Evolutionary conservation across 2,888 invertebrate genomes (phyloP).

Genomic region (Punctoribates punctum): DNA sequence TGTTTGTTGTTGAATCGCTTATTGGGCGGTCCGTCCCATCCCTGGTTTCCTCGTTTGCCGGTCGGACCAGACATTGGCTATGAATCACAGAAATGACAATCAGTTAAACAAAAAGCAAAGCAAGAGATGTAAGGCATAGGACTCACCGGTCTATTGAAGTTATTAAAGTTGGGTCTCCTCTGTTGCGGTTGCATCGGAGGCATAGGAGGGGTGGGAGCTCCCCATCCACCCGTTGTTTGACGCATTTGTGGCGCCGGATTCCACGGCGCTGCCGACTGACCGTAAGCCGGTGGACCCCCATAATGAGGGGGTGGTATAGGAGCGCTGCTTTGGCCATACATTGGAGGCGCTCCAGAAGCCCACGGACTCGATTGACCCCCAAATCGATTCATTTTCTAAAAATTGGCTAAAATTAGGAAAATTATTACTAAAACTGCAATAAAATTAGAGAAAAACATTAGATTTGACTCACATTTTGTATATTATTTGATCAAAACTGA

Average conservation of each 20-base stretch:
- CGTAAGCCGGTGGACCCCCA: constrained; percentile 20
- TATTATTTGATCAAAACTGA: too few relatives aligned
- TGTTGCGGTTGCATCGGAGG: not conserved
- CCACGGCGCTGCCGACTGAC: constrained; percentile 23
- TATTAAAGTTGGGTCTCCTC: not conserved
- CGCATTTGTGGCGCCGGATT: constrained; percentile 23
- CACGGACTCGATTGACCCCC: constrained; percentile 33
- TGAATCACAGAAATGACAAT: not conserved
- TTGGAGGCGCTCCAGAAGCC: constrained; percentile 38
- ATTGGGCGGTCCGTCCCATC: constrained; percentile 33
- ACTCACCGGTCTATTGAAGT: constrained; percentile 9
- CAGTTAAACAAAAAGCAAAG: not conserved
- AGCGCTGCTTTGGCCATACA: constrained; percentile 25
- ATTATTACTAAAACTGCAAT: too few relatives aligned
- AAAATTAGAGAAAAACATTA: too few relatives aligned
- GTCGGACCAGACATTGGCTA: constrained; percentile 32
- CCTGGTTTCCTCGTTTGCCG: constrained; percentile 19
- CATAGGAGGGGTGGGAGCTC: not conserved
- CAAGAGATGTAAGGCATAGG: not conserved
- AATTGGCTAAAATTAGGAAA: too few relatives aligned
- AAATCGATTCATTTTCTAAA: constrained; percentile 16
- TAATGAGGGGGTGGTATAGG: constrained; percentile 37
- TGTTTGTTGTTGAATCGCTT: constrained; percentile 31
- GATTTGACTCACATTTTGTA: too few relatives aligned
- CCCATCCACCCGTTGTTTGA: not conserved